Conservation (phyloP, 2,113 vertebrate genomes). For the Antechinus flavipes region DNA sequence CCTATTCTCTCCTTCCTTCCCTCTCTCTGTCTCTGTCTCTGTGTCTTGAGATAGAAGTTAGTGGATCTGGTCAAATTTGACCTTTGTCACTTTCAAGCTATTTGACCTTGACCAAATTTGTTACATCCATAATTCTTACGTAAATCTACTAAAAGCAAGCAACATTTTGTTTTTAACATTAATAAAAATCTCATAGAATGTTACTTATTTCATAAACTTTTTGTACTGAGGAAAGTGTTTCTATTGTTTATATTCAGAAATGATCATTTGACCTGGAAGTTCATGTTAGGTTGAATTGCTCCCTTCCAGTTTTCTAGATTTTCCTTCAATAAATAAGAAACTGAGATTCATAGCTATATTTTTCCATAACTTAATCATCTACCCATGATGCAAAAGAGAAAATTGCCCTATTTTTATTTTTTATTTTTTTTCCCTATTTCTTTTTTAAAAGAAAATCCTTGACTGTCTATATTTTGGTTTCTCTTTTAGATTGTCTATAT, state of each 20-base stretch:
- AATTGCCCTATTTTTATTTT: not conserved
- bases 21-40: too few species aligned
- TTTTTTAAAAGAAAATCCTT: not conserved
- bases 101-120: not conserved
- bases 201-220: not conserved
- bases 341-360: not conserved
- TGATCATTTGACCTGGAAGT: not conserved
- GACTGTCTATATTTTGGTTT: not conserved
- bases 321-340: not conserved
- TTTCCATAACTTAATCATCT: not conserved
- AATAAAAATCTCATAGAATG: not conserved
- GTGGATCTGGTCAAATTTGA: not conserved
- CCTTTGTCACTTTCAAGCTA: not conserved
- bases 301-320: not conserved
- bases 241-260: not conserved
- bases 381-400: not conserved
- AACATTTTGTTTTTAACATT: not conserved
- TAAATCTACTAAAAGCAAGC: not conserved
- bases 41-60: not conserved
- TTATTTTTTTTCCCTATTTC: too few species aligned
- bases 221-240: not conserved
- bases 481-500: not conserved
- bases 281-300: not conserved
- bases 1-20: not conserved
- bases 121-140: not conserved